Base-by-base conservation (phyloP, 2,113 vertebrate species). In the Phylloscopus trochiloides region DNA sequence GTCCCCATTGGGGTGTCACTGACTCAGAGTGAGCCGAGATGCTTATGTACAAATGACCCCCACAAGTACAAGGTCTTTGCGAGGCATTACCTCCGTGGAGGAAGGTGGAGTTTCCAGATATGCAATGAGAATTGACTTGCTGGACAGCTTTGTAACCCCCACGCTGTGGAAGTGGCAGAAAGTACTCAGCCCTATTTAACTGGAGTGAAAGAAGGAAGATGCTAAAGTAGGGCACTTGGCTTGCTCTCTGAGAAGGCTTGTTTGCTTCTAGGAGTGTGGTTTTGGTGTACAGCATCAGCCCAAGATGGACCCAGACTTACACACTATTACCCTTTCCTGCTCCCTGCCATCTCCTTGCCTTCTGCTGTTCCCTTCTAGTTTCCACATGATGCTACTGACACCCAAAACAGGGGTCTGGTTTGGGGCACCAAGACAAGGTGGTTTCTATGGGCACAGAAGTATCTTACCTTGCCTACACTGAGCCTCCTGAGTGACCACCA, bases 381-480 rank as follows among this genome's bases (percentile, higher is more conserved):
- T 90, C 43, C 15, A 17, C 22, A 14, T 4, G 4, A 61, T 65
- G 15, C 24, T 92, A 0, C 7, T 10, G 3, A 5, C 31, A 71
- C 4, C 7, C 36, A 40, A 70, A 76, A 17, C 4, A 9, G 19
- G 21, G 4, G 34, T 34, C 20, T 57, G 20, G 1, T 36, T 76
- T 52, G 3, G 2, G 50, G 34, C 32, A 84, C 29, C 9, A 28
- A 51, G 42, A 15, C 18, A 9, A 21, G 13, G 14, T 34, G 12
- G 2, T 20, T 80, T 47, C 32, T 16, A 1, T 22, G 13, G 43
- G 9, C 54, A 47, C 1, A 1, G 7, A 14, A 1, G 1, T 42
- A 14, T 28, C 55, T 84, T 51, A 32, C 8, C 7, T 26, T 82
- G 31, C 12, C 73, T 47, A 42, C 34, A 12, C 32, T 34, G 20